phyloP scores from a whole-genome alignment of 2,113 vertebrate species.

The Centropus bengalensis region DNA sequence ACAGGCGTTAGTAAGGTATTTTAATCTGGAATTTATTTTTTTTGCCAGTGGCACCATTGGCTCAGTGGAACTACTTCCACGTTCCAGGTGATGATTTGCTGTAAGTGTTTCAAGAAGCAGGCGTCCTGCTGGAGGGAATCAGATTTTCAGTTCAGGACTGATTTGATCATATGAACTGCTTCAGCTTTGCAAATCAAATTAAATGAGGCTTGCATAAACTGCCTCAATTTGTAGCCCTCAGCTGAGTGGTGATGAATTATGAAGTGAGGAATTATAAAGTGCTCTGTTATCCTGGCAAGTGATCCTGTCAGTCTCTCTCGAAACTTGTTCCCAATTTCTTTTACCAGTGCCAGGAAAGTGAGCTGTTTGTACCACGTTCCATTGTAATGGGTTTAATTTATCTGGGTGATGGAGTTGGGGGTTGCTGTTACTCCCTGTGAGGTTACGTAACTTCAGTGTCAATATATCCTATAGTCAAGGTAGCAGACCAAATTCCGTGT shows the following conservation, averaged over 20 bases:
- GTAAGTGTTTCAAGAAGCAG: background rate
- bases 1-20: background rate
- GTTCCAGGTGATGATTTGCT: background rate
- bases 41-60: background rate
- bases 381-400: background rate
- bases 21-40: background rate
- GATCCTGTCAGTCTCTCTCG: background rate
- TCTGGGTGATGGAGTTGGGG: rapidly evolving
- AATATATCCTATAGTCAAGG: background rate
- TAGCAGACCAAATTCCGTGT: background rate
- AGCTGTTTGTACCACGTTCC: background rate
- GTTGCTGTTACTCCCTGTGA: background rate
- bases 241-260: background rate
- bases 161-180: background rate
- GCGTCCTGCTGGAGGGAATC: background rate
- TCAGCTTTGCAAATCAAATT: conserved; percentile 1
- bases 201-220: background rate
- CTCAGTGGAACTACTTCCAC: background rate
- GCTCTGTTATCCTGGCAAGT: background rate
- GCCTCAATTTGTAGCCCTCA: background rate
- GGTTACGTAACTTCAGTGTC: background rate
- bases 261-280: background rate
- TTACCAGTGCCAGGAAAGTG: background rate
- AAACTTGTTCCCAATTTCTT: background rate
- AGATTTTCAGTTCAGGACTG: background rate